Conservation (phyloP, 1,140 invertebrate species). For the Melipona quadrifasciata region DNA sequence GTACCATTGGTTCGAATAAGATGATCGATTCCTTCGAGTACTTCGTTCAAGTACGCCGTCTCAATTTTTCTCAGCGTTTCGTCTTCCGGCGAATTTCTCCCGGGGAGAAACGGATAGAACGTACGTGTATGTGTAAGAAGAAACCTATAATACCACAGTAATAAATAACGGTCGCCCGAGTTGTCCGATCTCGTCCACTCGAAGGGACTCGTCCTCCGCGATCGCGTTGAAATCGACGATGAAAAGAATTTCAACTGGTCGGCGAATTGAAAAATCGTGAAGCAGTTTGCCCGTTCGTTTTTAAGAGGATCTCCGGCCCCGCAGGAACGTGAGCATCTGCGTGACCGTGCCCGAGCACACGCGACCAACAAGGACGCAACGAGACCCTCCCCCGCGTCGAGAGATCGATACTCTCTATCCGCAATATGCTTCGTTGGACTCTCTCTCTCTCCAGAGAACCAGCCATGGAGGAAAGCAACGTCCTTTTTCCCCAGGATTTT, state of each 20-base stretch:
- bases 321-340: background rate
- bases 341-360: background rate
- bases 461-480: too few relatives aligned
- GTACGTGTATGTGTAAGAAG: background rate
- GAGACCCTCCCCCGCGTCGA: background rate
- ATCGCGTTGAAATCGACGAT: too few relatives aligned
- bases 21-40: too few relatives aligned
- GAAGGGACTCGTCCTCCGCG: background rate
- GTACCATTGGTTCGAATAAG: too few relatives aligned
- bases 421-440: conserved; percentile 44
- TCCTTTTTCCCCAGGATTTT: background rate
- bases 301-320: conserved; percentile 21
- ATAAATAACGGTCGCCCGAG: background rate
- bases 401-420: conserved; percentile 49
- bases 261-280: background rate
- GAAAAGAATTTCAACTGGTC: background rate
- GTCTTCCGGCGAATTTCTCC: background rate
- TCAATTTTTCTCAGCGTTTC: background rate
- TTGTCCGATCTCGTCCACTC: background rate
- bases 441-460: background rate
- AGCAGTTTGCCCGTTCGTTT: conserved; percentile 27
- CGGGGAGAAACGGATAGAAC: background rate
- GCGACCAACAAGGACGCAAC: background rate
- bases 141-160: background rate
- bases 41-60: too few relatives aligned